Evolutionary conservation across 2,113 vertebrate genomes (phyloP).

Genomic region (Pheucticus melanocephalus): DNA sequence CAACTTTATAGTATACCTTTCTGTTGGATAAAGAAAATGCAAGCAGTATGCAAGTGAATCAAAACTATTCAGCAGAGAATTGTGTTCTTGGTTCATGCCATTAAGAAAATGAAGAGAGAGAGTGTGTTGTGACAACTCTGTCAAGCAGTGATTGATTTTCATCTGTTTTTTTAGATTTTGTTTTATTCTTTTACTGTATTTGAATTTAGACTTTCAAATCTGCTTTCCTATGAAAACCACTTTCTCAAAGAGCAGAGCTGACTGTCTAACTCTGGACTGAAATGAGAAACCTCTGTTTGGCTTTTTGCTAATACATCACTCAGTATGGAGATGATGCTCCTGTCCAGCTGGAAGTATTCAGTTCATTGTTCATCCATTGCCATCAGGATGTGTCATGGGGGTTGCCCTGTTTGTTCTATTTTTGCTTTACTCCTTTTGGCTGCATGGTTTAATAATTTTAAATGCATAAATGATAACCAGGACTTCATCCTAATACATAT

Average conservation of each 20-base stretch:
- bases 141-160: conserved; percentile 61
- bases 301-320: conserved; percentile 35
- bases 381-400: conserved; percentile 19
- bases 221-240: conserved; percentile 24
- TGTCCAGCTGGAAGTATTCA: conserved; percentile 65
- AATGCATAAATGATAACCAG: conserved; percentile 52
- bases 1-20: conserved; percentile 23
- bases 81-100: conserved; percentile 41
- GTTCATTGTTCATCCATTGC: conserved; percentile 28
- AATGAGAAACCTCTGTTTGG: conserved; percentile 41
- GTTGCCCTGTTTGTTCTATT: conserved; percentile 43
- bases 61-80: conserved; percentile 29
- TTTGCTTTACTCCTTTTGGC: conserved; percentile 33
- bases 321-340: neutral
- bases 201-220: conserved; percentile 21
- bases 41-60: conserved; percentile 3
- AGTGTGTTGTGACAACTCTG: conserved; percentile 65
- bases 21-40: conserved; percentile 20
- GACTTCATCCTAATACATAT: conserved; percentile 15
- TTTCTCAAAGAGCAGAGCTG: neutral
- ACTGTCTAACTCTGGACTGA: neutral
- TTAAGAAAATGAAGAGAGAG: conserved; percentile 62
- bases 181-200: neutral
- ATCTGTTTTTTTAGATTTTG: conserved; percentile 7
- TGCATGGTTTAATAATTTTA: conserved; percentile 33